phyloP scores from a whole-genome alignment of 2,888 invertebrate genomes.

The Cryptus viduatorius region DNA sequence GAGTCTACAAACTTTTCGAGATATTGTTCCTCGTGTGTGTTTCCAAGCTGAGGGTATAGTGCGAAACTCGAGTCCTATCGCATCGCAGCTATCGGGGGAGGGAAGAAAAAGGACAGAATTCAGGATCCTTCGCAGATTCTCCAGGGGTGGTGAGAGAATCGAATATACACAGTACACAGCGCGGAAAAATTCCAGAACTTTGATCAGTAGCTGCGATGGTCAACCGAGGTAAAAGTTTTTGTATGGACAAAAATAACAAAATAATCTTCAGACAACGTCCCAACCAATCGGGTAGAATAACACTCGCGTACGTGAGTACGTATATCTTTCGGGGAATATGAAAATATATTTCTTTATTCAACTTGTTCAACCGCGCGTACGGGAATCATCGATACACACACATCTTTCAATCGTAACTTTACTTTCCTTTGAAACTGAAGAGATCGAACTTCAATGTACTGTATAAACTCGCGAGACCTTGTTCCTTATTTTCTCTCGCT shows the following conservation, averaged over 20 bases:
- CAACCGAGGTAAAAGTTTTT: slow-evolving; percentile 31
- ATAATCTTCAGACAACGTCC: slow-evolving; percentile 32
- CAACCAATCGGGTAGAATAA: slow-evolving; percentile 9
- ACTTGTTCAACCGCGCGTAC: slow-evolving; percentile 26
- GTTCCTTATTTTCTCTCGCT: background rate
- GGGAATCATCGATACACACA: slow-evolving; percentile 31
- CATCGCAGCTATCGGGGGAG: slow-evolving; percentile 7
- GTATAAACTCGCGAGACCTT: background rate
- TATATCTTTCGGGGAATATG: background rate
- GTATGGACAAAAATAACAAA: slow-evolving; percentile 18
- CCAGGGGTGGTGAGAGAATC: slow-evolving; percentile 24
- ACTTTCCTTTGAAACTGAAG: slow-evolving; percentile 2
- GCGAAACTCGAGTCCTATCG: slow-evolving; percentile 36
- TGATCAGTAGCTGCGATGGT: background rate
- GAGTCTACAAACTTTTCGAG: slow-evolving; percentile 48
- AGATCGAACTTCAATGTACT: slow-evolving; percentile 25
- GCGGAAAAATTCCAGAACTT: slow-evolving; percentile 11
- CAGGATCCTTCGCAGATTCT: slow-evolving; percentile 18
- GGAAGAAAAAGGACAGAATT: slow-evolving; percentile 15
- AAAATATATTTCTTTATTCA: slow-evolving; percentile 31
- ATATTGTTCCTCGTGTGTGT: slow-evolving; percentile 45
- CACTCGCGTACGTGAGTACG: background rate
- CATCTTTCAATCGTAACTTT: background rate
- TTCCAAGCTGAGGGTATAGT: slow-evolving; percentile 27
- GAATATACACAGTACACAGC: slow-evolving; percentile 11